Conservation (phyloP, 1,140 invertebrate genomes). For the Hyles vespertilio region DNA sequence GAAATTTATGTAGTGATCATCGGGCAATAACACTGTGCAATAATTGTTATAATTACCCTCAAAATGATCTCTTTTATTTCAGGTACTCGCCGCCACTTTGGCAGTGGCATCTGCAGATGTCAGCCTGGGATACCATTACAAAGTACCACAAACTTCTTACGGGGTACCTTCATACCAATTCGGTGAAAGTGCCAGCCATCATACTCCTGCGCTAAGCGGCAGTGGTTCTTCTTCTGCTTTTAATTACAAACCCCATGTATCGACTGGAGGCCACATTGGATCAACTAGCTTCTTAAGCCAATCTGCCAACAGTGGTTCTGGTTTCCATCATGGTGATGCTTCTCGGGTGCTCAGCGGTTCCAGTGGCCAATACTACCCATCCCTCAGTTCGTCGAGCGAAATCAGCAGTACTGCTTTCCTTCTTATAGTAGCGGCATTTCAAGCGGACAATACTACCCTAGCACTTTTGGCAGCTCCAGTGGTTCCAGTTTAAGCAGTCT, state of each 20-base stretch:
- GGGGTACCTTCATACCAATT: slow-evolving; percentile 43
- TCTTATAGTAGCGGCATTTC: background rate
- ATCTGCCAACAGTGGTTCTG: background rate
- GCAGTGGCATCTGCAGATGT: slow-evolving; percentile 45
- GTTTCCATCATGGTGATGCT: background rate
- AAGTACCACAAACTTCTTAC: slow-evolving; percentile 44
- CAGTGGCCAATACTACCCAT: slow-evolving; percentile 30
- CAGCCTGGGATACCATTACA: slow-evolving; percentile 52
- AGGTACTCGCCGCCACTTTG: slow-evolving; percentile 40
- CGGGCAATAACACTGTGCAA: too few species aligned
- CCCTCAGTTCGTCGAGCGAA: slow-evolving; percentile 4
- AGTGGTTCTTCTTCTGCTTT: background rate
- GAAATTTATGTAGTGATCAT: too few species aligned
- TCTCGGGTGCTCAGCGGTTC: slow-evolving; percentile 5
- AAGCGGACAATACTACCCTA: background rate
- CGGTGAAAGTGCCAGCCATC: slow-evolving; percentile 23
- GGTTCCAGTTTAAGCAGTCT: too few species aligned
- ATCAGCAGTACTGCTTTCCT: slow-evolving; percentile 7
- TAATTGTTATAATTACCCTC: too few species aligned
- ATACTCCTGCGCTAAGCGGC: slow-evolving; percentile 7
- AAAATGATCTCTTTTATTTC: slow-evolving; percentile 25
- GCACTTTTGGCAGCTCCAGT: too few species aligned
- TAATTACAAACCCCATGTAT: background rate
- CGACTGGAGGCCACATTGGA: background rate
- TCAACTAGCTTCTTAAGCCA: background rate